Conservation (phyloP, 2,888 invertebrate species). For the Trichopria drosophilae region DNA sequence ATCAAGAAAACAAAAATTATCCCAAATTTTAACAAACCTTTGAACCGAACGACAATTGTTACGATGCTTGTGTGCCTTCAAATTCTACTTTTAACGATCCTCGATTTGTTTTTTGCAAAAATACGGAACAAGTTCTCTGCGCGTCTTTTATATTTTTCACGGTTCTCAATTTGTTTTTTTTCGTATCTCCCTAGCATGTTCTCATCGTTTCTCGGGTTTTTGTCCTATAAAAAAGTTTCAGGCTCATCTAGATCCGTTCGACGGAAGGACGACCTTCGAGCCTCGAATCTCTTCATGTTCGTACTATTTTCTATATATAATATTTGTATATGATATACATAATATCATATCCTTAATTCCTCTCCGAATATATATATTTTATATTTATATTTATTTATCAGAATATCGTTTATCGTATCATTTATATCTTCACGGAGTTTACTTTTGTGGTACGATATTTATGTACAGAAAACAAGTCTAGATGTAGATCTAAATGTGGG, state of each 20-base stretch:
- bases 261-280: no score
- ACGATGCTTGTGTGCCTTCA: no score
- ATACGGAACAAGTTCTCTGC: slow-evolving; percentile 8
- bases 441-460: neutral
- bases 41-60: no score
- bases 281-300: no score
- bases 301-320: neutral
- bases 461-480: slow-evolving; percentile 9
- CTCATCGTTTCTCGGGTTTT: neutral
- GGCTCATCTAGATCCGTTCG: no score
- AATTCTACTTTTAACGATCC: neutral
- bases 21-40: no score
- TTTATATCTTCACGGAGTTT: slow-evolving; percentile 13
- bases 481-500: no score
- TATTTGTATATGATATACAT: slow-evolving; percentile 3
- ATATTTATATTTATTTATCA: no score
- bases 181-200: neutral
- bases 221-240: no score
- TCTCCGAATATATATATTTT: slow-evolving; percentile 7
- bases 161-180: neutral
- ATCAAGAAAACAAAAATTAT: no score
- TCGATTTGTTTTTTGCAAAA: slow-evolving; percentile 5
- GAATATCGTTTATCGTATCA: slow-evolving; percentile 12
- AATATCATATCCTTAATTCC: neutral
- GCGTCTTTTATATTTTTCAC: neutral